Evolutionary conservation across 2,888 invertebrate genomes (phyloP).

Genomic region (Drosophila atripex): DNA sequence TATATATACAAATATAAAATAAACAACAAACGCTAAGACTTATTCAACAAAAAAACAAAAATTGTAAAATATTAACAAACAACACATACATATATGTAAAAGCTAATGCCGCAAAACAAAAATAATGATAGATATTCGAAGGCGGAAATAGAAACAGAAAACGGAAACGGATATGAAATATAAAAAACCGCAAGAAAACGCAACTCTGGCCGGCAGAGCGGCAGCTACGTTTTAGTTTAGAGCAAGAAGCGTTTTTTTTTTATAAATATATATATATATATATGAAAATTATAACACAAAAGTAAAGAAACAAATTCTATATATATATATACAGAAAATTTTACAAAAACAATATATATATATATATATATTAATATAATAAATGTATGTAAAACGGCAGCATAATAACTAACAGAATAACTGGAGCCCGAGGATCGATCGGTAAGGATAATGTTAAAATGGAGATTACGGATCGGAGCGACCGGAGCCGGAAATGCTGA

Average conservation of each 20-base stretch:
- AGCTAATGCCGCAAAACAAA: slow-evolving; percentile 41
- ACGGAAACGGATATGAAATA: slow-evolving; percentile 29
- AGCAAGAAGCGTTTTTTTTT: slow-evolving; percentile 57
- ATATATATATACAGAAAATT: slow-evolving; percentile 21
- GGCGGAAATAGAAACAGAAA: slow-evolving; percentile 6
- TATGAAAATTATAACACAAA: slow-evolving; percentile 20
- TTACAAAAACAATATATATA: slow-evolving; percentile 14
- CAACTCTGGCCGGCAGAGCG: slow-evolving; percentile 29
- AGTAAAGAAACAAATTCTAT: slow-evolving; percentile 41
- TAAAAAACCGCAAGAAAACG: slow-evolving; percentile 20
- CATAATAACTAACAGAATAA: slow-evolving; percentile 41
- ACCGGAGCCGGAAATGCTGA: slow-evolving; percentile 5
- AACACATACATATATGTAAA: slow-evolving; percentile 27
- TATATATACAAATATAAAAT: slow-evolving; percentile 41
- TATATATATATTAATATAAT: slow-evolving; percentile 17
- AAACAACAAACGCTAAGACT: slow-evolving; percentile 76
- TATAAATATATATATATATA: slow-evolving; percentile 37
- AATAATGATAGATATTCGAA: slow-evolving; percentile 29
- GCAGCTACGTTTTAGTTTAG: slow-evolving; percentile 46
- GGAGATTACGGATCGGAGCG: not conserved
- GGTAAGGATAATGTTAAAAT: not conserved
- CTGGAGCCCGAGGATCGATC: slow-evolving; percentile 15
- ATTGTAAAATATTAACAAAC: slow-evolving; percentile 72
- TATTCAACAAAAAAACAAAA: slow-evolving; percentile 68
- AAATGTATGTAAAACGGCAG: slow-evolving; percentile 47